Evolutionary conservation across 2,888 invertebrate species (phyloP).

Genomic region (Balanococcus diminutus): DNA sequence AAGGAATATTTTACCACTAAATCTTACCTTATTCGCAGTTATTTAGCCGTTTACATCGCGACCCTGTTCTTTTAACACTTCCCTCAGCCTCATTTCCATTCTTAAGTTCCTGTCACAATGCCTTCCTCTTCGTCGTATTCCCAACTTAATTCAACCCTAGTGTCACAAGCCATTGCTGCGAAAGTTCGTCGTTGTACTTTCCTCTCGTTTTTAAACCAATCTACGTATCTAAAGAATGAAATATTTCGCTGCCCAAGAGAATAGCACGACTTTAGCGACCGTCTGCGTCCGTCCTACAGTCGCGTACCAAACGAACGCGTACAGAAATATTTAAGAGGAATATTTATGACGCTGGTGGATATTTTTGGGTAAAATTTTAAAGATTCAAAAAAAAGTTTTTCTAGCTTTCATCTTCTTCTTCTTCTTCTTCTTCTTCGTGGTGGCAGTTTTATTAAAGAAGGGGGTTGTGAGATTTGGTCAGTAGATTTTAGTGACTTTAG

Average conservation of each 20-base stretch:
- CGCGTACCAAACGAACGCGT: neutral
- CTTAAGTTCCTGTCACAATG: neutral
- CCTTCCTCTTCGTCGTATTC: neutral
- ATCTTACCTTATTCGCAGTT: neutral
- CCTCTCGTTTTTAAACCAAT: neutral
- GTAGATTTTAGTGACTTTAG: neutral
- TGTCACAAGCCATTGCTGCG: neutral
- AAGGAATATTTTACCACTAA: neutral
- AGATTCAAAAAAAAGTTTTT: neutral
- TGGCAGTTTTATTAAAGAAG: neutral
- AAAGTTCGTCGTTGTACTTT: neutral
- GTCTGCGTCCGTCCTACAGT: neutral
- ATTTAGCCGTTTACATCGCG: neutral
- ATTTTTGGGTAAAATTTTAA: neutral
- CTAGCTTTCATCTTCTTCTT: neutral
- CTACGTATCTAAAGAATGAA: slow-evolving; percentile 11
- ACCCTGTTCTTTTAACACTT: slow-evolving; percentile 18
- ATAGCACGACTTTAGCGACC: neutral
- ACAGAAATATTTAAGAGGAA: neutral
- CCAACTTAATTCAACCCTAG: slow-evolving; percentile 1
- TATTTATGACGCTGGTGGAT: neutral
- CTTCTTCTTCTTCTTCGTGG: neutral
- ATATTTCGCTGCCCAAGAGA: slow-evolving; percentile 9
- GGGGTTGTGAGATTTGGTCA: neutral
- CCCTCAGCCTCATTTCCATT: neutral